phyloP scores from a whole-genome alignment of 2,888 invertebrate species.

The Gymnocheta viridis region DNA sequence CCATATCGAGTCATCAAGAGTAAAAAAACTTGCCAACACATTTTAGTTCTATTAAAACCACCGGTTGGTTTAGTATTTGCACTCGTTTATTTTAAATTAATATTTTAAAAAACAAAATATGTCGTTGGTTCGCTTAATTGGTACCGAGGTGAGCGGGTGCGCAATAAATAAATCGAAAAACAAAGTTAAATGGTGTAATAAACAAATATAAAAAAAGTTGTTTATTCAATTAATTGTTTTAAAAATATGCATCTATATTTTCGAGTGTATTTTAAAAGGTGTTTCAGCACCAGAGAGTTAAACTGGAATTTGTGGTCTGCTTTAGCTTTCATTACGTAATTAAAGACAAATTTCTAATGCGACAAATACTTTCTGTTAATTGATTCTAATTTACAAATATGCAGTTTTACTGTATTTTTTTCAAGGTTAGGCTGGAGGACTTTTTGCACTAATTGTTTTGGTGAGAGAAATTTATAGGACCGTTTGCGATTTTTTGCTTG shows the following conservation, averaged over 20 bases:
- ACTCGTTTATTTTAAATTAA: constrained; percentile 35
- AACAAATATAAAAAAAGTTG: neutral
- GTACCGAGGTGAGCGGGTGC: constrained; percentile 77
- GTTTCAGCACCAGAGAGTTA: neutral
- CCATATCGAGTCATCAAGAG: constrained; percentile 20
- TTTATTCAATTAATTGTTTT: no score
- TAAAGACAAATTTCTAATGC: neutral
- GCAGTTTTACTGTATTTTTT: neutral
- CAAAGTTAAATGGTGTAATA: neutral
- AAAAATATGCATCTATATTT: neutral
- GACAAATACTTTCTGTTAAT: neutral
- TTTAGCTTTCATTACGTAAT: neutral
- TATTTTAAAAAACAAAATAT: constrained; percentile 71
- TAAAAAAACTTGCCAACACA: constrained; percentile 51
- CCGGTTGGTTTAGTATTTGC: constrained; percentile 70
- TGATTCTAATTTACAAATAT: neutral
- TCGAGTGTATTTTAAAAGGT: neutral
- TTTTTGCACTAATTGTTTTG: neutral
- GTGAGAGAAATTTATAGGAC: neutral
- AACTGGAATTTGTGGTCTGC: neutral
- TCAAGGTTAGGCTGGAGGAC: neutral
- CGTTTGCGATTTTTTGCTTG: neutral
- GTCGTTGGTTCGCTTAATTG: constrained; percentile 79
- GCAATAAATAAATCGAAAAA: neutral
- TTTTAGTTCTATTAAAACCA: constrained; percentile 78